phyloP scores from a whole-genome alignment of 2,797 vertebrate species.

The Silurus aristotelis region DNA sequence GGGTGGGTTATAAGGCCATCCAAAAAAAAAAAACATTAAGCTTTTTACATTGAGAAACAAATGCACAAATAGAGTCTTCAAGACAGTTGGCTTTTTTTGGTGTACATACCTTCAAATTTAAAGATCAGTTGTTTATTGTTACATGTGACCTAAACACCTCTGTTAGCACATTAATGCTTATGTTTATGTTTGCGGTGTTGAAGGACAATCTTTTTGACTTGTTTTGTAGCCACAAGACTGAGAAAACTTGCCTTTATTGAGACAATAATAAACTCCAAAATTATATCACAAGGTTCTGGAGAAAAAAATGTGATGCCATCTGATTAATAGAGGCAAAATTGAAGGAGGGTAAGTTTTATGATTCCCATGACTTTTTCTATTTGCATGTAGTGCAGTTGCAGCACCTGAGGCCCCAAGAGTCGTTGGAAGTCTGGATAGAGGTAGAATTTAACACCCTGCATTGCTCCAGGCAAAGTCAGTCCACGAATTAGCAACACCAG shows the following conservation, averaged over 20 bases:
- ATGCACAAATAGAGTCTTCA: no score
- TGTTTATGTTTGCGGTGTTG: background rate
- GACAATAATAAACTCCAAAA: background rate
- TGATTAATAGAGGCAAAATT: background rate
- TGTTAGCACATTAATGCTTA: no score
- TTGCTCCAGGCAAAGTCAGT: conserved; percentile 75
- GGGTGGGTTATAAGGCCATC: no score
- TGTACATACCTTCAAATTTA: no score
- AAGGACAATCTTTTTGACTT: background rate
- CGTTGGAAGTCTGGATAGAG: conserved; percentile 69
- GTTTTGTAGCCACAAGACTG: background rate
- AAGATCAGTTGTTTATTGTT: no score
- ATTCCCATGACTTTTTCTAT: background rate
- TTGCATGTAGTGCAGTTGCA: background rate
- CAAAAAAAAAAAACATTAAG: background rate
- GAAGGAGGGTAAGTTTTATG: no score
- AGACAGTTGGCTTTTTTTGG: no score
- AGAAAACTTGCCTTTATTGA: background rate
- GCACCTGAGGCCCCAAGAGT: conserved; percentile 73
- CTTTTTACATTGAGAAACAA: no score
- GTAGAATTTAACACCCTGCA: conserved; percentile 70
- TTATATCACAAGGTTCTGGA: background rate
- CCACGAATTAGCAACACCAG: conserved; percentile 72
- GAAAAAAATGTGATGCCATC: background rate
- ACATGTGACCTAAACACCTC: no score